These are phyloP conservation scores for Leucophenga varia DNA, from an alignment of 1,140 invertebrate genomes.

Conservation along the genomic window DNA sequence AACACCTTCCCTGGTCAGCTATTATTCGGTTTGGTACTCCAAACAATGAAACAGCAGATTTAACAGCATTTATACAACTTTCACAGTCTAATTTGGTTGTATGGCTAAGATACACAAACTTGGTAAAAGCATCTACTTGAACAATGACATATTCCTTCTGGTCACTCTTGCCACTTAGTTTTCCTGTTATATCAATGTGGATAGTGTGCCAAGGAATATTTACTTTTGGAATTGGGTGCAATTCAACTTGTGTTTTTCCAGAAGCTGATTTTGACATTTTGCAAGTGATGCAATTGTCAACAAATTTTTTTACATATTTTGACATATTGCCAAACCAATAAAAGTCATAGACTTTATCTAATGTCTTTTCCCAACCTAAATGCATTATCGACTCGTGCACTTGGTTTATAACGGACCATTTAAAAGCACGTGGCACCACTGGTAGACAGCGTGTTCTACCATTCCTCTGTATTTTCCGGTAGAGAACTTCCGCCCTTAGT, in stretches of 20 bases:
- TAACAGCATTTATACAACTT: too few species aligned
- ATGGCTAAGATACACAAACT: too few species aligned
- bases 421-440: conserved; percentile 34
- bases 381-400: conserved; percentile 35
- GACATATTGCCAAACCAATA: conserved; percentile 33
- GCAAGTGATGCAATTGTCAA: conserved; percentile 36
- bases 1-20: too few species aligned
- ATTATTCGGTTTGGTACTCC: too few species aligned
- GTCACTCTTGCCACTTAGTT: conserved; percentile 7
- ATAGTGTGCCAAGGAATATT: too few species aligned
- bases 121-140: conserved; percentile 22
- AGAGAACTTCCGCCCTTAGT: conserved; percentile 23
- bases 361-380: conserved; percentile 38
- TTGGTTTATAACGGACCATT: conserved; percentile 42
- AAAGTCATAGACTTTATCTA: conserved; percentile 27
- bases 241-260: conserved; percentile 25
- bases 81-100: too few species aligned
- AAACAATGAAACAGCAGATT: too few species aligned
- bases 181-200: too few species aligned
- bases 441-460: conserved; percentile 32
- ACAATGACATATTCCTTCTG: conserved; percentile 24
- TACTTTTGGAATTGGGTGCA: conserved; percentile 29
- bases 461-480: conserved; percentile 23
- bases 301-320: conserved; percentile 36
- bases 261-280: conserved; percentile 22